Conservation (phyloP, 2,797 vertebrate species). For the Mus caroli region DNA sequence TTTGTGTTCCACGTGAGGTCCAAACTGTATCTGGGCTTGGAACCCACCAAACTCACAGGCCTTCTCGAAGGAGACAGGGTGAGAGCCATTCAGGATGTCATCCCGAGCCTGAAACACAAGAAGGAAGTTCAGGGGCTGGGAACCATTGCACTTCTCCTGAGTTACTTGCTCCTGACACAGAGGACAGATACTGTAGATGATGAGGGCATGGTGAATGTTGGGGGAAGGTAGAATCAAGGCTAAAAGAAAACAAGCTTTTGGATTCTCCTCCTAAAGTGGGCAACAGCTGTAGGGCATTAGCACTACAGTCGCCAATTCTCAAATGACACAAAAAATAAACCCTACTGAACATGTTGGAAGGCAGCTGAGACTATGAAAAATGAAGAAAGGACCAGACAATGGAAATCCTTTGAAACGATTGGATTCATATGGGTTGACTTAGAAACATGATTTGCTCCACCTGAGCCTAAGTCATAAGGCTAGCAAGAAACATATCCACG, state of each 20-base stretch:
- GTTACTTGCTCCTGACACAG: not conserved
- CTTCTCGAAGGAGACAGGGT: slow-evolving; percentile 99
- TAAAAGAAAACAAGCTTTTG: not conserved
- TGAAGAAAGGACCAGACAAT: not conserved
- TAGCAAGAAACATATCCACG: not conserved
- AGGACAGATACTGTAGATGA: accelerated
- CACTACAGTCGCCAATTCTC: not conserved
- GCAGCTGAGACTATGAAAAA: not conserved
- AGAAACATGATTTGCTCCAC: not conserved
- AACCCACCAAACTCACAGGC: slow-evolving; percentile 98
- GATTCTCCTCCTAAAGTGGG: not conserved
- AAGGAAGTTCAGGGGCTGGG: slow-evolving; percentile 32
- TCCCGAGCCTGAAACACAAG: slow-evolving; percentile 93
- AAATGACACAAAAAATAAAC: not conserved
- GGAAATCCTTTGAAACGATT: not conserved
- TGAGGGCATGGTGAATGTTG: accelerated
- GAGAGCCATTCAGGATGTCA: slow-evolving; percentile 99
- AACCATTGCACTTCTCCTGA: accelerated
- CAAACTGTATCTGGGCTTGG: slow-evolving; percentile 99
- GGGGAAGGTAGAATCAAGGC: not conserved
- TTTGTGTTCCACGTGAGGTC: slow-evolving; percentile 98
- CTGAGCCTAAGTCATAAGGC: not conserved
- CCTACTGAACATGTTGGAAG: not conserved
- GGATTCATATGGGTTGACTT: not conserved
- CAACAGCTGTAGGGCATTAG: not conserved